Percentiles rank a stretch among this genome's conserved stretches.
These are phyloP conservation scores for Notarius lentiginosus DNA, from an alignment of 2,113 vertebrate genomes.

Conservation along the genomic window DNA sequence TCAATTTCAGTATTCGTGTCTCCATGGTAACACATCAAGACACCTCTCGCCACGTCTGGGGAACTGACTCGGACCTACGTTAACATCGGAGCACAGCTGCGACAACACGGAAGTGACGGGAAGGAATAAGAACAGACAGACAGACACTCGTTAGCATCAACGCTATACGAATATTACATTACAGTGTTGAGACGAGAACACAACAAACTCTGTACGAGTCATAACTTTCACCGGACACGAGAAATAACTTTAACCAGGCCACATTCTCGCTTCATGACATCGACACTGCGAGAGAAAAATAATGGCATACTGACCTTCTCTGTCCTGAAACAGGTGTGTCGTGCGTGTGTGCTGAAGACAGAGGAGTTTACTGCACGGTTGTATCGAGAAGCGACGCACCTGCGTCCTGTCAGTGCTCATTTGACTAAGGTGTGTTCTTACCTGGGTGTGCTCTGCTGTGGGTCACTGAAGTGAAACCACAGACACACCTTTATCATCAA, in stretches of 20 bases:
- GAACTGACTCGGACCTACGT: neutral
- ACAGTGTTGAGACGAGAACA: neutral
- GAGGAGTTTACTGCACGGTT: neutral
- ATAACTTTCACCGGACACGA: neutral
- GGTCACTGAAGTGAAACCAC: neutral
- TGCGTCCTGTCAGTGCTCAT: neutral
- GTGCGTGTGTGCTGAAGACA: neutral
- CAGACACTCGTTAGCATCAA: neutral
- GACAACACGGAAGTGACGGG: neutral
- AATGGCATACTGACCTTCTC: neutral
- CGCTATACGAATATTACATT: neutral
- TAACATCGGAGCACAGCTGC: neutral
- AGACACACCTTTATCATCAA: constrained; percentile 23
- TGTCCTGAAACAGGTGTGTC: neutral
- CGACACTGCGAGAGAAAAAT: neutral
- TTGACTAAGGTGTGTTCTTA: constrained; percentile 13
- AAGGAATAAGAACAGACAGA: neutral
- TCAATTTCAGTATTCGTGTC: neutral
- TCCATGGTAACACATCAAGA: neutral
- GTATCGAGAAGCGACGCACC: neutral
- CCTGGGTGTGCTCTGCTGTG: neutral
- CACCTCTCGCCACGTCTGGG: neutral
- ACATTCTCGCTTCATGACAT: neutral
- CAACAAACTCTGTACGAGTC: neutral
- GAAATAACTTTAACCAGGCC: neutral